Conservation (phyloP, 2,797 vertebrate genomes). For the Sphaeramia orbicularis region DNA sequence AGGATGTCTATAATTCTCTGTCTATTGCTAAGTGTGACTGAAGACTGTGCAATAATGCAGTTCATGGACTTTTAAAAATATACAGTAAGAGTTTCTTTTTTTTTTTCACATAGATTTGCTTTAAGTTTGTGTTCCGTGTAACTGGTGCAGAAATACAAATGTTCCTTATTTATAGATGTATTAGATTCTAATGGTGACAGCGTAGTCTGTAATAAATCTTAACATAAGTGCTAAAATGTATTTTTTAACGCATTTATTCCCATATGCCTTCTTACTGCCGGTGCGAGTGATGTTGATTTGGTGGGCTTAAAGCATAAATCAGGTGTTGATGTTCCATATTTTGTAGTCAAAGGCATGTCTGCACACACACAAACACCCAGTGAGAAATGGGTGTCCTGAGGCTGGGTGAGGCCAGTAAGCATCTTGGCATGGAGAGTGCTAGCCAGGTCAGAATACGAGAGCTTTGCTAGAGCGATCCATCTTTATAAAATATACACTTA, state of each 20-base stretch:
- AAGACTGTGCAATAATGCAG: conserved; percentile 45
- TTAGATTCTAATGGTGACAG: neutral
- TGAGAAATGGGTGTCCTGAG: conserved; percentile 64
- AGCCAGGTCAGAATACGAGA: conserved; percentile 57
- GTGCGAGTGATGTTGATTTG: conserved; percentile 39
- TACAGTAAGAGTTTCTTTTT: conserved; percentile 37
- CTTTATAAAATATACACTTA: conserved; percentile 82
- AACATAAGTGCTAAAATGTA: conserved; percentile 14
- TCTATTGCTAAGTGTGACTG: conserved; percentile 67
- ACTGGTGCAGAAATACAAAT: conserved; percentile 24
- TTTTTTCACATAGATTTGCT: conserved; percentile 33
- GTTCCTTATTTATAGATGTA: neutral
- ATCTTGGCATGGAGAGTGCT: conserved; percentile 49
- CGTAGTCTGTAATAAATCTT: conserved; percentile 6
- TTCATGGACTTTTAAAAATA: conserved; percentile 49
- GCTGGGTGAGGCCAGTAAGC: conserved; percentile 48
- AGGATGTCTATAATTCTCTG: conserved; percentile 66
- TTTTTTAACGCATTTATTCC: conserved; percentile 39
- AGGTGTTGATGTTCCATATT: conserved; percentile 50
- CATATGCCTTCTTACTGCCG: conserved; percentile 20
- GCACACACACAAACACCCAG: conserved; percentile 37
- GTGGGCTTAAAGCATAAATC: conserved; percentile 58
- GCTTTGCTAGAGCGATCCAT: conserved; percentile 72
- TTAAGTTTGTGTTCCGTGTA: conserved; percentile 14
- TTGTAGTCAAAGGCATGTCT: conserved; percentile 40